Evolutionary conservation across 2,113 vertebrate genomes (phyloP).

Genomic region (Motacilla alba): DNA sequence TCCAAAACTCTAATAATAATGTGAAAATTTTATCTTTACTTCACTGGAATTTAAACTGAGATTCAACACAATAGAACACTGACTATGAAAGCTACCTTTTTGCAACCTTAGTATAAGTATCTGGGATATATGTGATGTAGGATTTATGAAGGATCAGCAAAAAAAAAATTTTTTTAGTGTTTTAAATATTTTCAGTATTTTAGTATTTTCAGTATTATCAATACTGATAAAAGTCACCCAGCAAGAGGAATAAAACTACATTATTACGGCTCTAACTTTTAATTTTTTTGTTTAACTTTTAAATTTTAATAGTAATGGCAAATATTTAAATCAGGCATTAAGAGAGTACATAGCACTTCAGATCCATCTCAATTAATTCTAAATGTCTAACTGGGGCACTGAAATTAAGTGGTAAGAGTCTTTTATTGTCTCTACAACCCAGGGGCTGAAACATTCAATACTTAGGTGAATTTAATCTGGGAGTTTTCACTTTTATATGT

Average conservation of each 20-base stretch:
- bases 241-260: not conserved
- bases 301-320: not conserved
- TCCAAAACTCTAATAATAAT: not conserved
- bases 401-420: not conserved
- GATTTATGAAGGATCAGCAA: not conserved
- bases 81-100: not conserved
- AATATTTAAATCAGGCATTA: not conserved
- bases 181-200: not conserved
- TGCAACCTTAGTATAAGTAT: not conserved
- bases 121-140: not conserved
- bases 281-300: not conserved
- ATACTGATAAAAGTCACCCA: not conserved
- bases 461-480: not conserved
- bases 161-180: not conserved
- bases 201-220: too few species aligned
- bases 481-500: not conserved
- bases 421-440: not conserved
- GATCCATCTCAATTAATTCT: not conserved
- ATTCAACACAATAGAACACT: not conserved
- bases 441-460: not conserved
- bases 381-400: rapidly evolving
- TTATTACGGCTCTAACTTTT: not conserved
- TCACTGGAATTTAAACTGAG: not conserved
- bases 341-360: not conserved
- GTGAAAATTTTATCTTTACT: not conserved